Evolutionary conservation across 2,113 vertebrate genomes (phyloP).

Genomic region (Ictalurus furcatus): DNA sequence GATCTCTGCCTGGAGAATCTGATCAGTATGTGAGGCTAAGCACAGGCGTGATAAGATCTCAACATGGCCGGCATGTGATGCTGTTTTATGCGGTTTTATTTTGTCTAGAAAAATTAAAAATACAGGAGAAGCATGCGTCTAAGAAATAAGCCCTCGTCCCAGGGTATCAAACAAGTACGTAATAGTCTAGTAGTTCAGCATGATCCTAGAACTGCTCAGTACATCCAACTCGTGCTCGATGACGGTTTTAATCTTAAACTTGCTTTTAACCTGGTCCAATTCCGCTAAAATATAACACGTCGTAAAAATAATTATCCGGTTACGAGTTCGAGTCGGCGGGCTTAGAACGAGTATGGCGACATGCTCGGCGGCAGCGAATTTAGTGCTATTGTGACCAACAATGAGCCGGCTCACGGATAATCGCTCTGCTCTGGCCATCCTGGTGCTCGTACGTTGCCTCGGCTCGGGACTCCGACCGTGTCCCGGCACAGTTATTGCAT

Average conservation of each 20-base stretch:
- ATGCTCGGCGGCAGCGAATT: neutral
- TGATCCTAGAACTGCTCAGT: too few relatives aligned
- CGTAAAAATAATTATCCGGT: too few relatives aligned
- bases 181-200: too few relatives aligned
- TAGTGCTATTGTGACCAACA: neutral
- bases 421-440: neutral
- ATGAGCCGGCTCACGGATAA: conserved; percentile 1
- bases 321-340: neutral
- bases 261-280: neutral
- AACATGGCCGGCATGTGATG: conserved; percentile 10
- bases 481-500: neutral
- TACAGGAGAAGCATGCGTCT: conserved; percentile 11
- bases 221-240: neutral
- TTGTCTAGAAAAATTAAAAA: conserved; percentile 7
- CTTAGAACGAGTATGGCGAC: neutral
- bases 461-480: neutral
- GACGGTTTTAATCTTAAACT: neutral
- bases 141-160: conserved; percentile 14
- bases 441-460: too few relatives aligned
- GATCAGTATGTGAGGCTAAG: conserved; percentile 40
- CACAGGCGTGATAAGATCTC: conserved; percentile 45
- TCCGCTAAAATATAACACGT: neutral
- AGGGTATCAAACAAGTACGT: conserved; percentile 16
- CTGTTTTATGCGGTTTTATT: conserved; percentile 33
- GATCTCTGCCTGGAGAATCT: conserved; percentile 14